Evolutionary conservation across 2,888 invertebrate species (phyloP).

Genomic region (Dioctria linearis): DNA sequence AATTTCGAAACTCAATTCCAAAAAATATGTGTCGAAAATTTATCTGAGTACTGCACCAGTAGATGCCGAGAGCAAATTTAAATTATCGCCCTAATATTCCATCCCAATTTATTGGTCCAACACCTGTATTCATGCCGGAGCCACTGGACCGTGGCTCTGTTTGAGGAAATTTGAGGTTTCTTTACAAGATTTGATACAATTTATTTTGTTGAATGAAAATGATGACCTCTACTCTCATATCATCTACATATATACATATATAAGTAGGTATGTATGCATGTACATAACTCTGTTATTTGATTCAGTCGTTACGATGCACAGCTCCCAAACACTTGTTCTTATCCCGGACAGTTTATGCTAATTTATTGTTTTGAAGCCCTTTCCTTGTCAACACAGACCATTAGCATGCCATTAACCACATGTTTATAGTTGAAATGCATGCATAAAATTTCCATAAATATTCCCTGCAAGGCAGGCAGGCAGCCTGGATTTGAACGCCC

Average conservation of each 20-base stretch:
- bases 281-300: no score
- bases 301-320: no score
- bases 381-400: constrained; percentile 64
- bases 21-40: constrained; percentile 25
- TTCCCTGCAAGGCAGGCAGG: constrained; percentile 39
- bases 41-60: constrained; percentile 17
- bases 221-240: no score
- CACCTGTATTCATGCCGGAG: not conserved
- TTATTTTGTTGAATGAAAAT: no score
- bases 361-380: constrained; percentile 62
- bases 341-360: constrained; percentile 56
- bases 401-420: constrained; percentile 65
- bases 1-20: constrained; percentile 36
- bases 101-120: not conserved
- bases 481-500: constrained; percentile 41
- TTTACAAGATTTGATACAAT: not conserved
- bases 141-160: not conserved
- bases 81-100: not conserved
- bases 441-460: constrained; percentile 53
- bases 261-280: no score
- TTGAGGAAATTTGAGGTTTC: not conserved
- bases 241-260: no score
- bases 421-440: constrained; percentile 62
- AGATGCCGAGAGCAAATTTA: not conserved
- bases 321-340: not conserved